Conservation (phyloP, 2,888 invertebrate species). For the Mimas tiliae region DNA sequence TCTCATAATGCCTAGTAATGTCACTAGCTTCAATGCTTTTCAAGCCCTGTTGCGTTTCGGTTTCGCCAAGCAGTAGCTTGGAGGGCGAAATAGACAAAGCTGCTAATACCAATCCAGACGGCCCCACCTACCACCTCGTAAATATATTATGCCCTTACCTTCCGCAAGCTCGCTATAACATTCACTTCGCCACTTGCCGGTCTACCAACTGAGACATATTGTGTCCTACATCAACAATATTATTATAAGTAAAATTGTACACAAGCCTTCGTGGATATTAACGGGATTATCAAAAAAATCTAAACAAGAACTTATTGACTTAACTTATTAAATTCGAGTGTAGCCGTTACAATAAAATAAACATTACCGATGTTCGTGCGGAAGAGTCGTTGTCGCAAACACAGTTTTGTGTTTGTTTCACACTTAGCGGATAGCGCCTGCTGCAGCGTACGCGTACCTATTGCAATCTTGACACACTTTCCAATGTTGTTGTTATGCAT, state of each 20-base stretch:
- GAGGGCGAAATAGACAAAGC: too few relatives aligned
- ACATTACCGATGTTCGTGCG: conserved; percentile 32
- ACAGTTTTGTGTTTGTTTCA: conserved; percentile 48
- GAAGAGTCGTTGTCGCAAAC: conserved; percentile 47
- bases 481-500: conserved; percentile 79
- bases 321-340: neutral
- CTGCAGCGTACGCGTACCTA: conserved; percentile 51
- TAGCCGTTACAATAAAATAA: neutral
- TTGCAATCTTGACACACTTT: conserved; percentile 83
- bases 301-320: neutral
- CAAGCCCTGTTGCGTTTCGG: too few relatives aligned
- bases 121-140: too few relatives aligned
- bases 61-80: too few relatives aligned
- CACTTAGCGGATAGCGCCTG: conserved; percentile 64
- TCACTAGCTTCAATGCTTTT: too few relatives aligned
- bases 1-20: too few relatives aligned
- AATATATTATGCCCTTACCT: too few relatives aligned
- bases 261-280: neutral
- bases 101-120: too few relatives aligned
- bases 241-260: neutral
- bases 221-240: neutral
- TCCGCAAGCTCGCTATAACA: too few relatives aligned
- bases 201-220: too few relatives aligned
- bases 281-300: neutral
- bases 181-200: neutral